Conservation (phyloP, 1,140 invertebrate species). For the Drosophila parabipectinata region DNA sequence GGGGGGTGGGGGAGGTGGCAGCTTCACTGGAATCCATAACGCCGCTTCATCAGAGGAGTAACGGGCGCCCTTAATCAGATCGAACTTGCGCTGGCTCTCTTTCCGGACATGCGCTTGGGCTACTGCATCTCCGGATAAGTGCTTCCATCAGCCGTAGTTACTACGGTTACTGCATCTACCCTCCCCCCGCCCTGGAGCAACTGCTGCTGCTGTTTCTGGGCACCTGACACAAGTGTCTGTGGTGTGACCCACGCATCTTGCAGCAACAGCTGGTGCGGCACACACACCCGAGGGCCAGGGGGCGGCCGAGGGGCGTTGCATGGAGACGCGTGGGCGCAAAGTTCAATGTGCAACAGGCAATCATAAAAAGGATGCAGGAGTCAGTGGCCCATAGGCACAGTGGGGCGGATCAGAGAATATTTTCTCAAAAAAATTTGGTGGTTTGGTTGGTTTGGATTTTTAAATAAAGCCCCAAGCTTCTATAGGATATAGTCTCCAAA, state of each 20-base stretch:
- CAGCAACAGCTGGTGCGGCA: constrained; percentile 45
- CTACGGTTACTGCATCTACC: constrained; percentile 10
- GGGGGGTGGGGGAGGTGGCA: constrained; percentile 31
- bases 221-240: constrained; percentile 74
- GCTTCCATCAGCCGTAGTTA: constrained; percentile 33
- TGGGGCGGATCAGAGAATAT: neutral
- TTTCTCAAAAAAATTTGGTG: neutral
- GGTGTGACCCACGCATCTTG: constrained; percentile 58
- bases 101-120: constrained; percentile 65
- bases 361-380: constrained; percentile 44
- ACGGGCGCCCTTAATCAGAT: constrained; percentile 51
- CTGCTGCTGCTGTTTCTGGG: constrained; percentile 39
- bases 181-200: neutral
- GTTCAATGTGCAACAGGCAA: constrained; percentile 72
- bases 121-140: constrained; percentile 43
- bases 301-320: constrained; percentile 21
- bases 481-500: too few species aligned
- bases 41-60: constrained; percentile 16
- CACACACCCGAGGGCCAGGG: neutral
- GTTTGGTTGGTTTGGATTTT: too few species aligned
- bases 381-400: constrained; percentile 4
- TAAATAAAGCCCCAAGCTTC: too few species aligned
- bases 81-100: constrained; percentile 30
- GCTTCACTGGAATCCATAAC: constrained; percentile 26
- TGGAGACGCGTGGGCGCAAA: constrained; percentile 50